phyloP scores from a whole-genome alignment of 2,888 invertebrate species.

The Gerris lacustris region DNA sequence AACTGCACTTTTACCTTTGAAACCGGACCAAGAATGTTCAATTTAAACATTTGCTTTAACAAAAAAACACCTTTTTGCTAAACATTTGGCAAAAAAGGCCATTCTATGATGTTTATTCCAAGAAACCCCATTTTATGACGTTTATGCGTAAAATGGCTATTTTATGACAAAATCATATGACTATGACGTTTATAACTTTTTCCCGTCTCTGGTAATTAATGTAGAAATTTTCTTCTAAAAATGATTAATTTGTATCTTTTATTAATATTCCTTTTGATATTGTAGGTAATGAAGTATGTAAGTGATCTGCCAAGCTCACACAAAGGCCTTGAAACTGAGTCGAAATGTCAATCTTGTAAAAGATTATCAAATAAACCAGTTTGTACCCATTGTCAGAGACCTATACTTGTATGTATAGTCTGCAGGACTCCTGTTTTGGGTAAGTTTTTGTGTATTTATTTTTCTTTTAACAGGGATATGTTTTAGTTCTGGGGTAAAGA shows the following conservation, averaged over 20 bases:
- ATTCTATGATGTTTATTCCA: no score
- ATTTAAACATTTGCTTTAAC: no score
- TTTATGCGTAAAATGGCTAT: no score
- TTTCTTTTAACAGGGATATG: not conserved
- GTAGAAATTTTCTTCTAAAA: not conserved
- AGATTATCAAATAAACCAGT: conserved; percentile 53
- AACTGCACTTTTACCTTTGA: no score
- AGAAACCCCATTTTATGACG: no score
- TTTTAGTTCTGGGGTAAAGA: no score
- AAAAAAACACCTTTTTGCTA: no score
- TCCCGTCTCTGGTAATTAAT: no score
- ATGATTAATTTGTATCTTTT: not conserved
- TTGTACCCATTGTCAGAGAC: conserved; percentile 59
- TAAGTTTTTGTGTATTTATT: conserved; percentile 31
- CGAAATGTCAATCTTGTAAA: conserved; percentile 58
- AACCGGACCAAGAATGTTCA: no score
- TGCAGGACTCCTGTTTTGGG: conserved; percentile 78
- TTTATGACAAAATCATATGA: no score
- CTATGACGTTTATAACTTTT: no score
- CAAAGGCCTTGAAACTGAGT: conserved; percentile 58
- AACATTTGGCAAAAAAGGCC: no score
- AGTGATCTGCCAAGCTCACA: conserved; percentile 38
- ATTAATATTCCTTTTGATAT: not conserved
- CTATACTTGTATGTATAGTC: conserved; percentile 66
- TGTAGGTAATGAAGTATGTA: conserved; percentile 53